phyloP scores from a whole-genome alignment of 2,113 vertebrate species.

The Colistium nudipinnis region DNA sequence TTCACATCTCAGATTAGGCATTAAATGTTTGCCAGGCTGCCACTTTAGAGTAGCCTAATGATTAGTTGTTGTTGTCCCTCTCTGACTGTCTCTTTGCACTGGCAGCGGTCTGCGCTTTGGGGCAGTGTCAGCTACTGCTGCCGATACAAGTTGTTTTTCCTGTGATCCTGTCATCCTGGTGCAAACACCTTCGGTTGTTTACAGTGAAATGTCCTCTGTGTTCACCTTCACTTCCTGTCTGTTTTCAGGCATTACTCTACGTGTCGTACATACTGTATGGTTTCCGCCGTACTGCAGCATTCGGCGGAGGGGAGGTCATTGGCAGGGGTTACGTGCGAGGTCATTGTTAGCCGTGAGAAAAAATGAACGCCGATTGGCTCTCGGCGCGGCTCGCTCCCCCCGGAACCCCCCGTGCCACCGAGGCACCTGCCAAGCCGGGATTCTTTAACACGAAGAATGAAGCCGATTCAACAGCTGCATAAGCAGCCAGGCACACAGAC shows the following conservation, averaged over 20 bases:
- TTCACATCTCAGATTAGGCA: constrained; percentile 27
- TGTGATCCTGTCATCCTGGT: constrained; percentile 74
- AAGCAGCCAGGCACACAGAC: constrained; percentile 65
- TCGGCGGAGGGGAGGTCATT: constrained; percentile 52
- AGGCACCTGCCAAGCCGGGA: constrained; percentile 69
- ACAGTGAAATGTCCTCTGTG: constrained; percentile 76
- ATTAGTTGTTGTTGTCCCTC: constrained; percentile 30
- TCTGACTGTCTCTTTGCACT: constrained; percentile 19
- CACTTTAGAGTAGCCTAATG: constrained; percentile 19
- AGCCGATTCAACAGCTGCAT: constrained; percentile 72
- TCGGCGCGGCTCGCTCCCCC: constrained; percentile 50
- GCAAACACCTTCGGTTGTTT: constrained; percentile 76
- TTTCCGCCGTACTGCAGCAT: constrained; percentile 53
- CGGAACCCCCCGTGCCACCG: constrained; percentile 46
- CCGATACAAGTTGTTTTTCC: constrained; percentile 73
- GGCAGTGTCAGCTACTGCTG: constrained; percentile 64
- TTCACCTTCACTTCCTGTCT: constrained; percentile 79
- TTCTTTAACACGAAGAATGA: constrained; percentile 63
- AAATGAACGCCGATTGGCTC: constrained; percentile 72
- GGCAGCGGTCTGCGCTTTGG: constrained; percentile 48
- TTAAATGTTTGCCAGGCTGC: not conserved
- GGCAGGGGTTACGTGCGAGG: constrained; percentile 60
- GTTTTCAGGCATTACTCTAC: constrained; percentile 68
- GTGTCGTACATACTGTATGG: constrained; percentile 72
- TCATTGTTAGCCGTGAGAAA: constrained; percentile 68